Percentiles rank a stretch among this genome's conserved stretches.
These are phyloP conservation scores for Pseudorhombus dupliciocellatus DNA, from an alignment of 2,113 vertebrate species.

Conservation along the genomic window DNA sequence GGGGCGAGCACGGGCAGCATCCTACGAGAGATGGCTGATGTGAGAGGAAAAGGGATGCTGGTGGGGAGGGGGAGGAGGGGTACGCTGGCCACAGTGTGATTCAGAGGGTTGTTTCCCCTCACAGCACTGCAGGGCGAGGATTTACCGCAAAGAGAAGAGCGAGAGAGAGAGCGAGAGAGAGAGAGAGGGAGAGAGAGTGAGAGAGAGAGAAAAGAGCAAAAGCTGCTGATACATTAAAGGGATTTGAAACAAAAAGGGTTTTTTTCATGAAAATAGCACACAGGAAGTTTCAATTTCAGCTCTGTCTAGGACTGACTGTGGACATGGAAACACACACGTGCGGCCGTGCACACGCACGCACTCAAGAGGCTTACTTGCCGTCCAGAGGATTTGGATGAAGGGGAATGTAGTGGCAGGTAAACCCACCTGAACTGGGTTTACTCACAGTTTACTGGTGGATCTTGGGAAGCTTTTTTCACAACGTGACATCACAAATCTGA, in stretches of 20 bases:
- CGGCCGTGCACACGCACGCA: background rate
- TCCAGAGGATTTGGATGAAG: constrained; percentile 44
- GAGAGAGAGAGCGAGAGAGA: background rate
- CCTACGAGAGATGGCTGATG: constrained; percentile 52
- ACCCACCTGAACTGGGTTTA: constrained; percentile 32
- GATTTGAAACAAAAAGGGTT: constrained; percentile 29
- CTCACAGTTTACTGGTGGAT: background rate
- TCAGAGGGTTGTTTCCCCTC: constrained; percentile 71
- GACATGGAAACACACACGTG: constrained; percentile 17
- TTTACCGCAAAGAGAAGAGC: constrained; percentile 57
- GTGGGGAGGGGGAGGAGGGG: background rate
- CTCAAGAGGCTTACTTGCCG: constrained; percentile 33
- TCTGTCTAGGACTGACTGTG: constrained; percentile 11
- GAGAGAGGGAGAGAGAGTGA: background rate
- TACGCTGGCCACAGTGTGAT: constrained; percentile 54
- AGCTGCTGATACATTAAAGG: constrained; percentile 63
- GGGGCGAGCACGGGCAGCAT: constrained; percentile 27
- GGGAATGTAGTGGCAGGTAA: constrained; percentile 42
- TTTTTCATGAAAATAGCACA: constrained; percentile 52
- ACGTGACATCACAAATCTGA: background rate
- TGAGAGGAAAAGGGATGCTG: constrained; percentile 25
- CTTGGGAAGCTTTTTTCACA: background rate
- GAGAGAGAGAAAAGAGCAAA: constrained; percentile 29
- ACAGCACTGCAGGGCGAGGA: constrained; percentile 60
- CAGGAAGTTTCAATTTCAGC: constrained; percentile 65